phyloP scores from a whole-genome alignment of 2,797 vertebrate species.

The Triplophysa yarkandensis region DNA sequence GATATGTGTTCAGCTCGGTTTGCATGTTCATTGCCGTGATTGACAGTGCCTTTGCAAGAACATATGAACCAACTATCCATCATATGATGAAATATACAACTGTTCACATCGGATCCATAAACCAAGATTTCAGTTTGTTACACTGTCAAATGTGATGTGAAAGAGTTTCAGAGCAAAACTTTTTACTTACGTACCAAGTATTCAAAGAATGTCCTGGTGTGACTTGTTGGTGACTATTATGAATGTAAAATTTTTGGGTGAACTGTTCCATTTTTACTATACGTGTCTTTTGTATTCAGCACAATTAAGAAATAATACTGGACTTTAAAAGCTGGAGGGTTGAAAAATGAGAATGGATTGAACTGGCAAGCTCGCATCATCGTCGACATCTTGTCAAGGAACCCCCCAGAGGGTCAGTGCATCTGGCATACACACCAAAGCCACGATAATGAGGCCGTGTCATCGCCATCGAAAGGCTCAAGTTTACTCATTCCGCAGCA shows the following conservation, averaged over 20 bases:
- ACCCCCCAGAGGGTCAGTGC: constrained; percentile 48
- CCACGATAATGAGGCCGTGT: constrained; percentile 48
- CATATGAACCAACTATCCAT: neutral
- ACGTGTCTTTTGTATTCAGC: no score
- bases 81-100: neutral
- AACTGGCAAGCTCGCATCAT: constrained; percentile 55
- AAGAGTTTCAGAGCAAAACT: no score
- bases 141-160: neutral
- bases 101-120: neutral
- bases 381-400: constrained; percentile 38
- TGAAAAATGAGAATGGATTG: constrained; percentile 60
- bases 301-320: no score
- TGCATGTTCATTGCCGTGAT: neutral
- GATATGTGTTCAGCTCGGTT: neutral
- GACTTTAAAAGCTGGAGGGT: no score
- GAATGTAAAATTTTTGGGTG: no score
- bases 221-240: neutral
- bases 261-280: no score
- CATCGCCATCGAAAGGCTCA: constrained; percentile 44
- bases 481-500: constrained; percentile 50
- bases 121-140: neutral
- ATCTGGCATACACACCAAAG: constrained; percentile 33
- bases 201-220: neutral
- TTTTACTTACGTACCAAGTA: neutral
- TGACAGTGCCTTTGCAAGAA: neutral